Percentiles rank a stretch among this genome's conserved stretches.
These are phyloP conservation scores for Molossus alvarezi DNA, from an alignment of 2,797 vertebrate genomes.

Conservation along the genomic window DNA sequence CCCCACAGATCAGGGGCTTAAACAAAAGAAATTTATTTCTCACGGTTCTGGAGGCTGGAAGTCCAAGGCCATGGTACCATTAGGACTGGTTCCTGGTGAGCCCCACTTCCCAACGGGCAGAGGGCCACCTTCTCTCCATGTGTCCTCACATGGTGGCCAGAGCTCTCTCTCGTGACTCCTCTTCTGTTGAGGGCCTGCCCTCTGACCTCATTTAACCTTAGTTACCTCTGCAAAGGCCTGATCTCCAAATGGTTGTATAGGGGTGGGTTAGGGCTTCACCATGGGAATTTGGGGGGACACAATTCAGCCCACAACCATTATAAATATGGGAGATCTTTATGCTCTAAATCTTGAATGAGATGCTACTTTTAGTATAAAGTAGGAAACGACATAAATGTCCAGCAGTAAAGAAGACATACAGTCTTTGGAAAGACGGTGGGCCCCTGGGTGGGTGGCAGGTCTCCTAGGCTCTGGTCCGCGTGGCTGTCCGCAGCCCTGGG, in stretches of 20 bases:
- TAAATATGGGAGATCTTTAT: background rate
- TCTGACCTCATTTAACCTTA: background rate
- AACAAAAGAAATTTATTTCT: background rate
- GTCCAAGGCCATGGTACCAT: rapidly evolving
- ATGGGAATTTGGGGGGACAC: background rate
- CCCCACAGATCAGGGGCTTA: background rate
- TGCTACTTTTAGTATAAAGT: background rate
- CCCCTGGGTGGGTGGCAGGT: rapidly evolving
- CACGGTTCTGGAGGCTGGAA: background rate
- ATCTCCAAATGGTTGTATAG: background rate
- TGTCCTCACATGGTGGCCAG: rapidly evolving
- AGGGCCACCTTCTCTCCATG: no score
- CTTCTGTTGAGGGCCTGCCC: background rate
- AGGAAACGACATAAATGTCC: background rate
- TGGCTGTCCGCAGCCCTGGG: no score
- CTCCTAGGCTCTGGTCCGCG: background rate
- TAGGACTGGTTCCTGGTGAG: background rate
- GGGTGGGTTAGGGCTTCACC: background rate
- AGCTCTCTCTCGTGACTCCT: background rate
- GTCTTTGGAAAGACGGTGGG: background rate
- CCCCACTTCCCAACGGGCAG: background rate
- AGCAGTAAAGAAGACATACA: background rate
- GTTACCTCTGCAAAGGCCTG: background rate
- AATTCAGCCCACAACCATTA: background rate
- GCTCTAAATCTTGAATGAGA: background rate